A percentile compares a stretch with the other conserved stretches of the same genome.
phyloP scores from a whole-genome alignment of 2,113 vertebrate genomes.

The Heterotilapia buettikoferi region DNA sequence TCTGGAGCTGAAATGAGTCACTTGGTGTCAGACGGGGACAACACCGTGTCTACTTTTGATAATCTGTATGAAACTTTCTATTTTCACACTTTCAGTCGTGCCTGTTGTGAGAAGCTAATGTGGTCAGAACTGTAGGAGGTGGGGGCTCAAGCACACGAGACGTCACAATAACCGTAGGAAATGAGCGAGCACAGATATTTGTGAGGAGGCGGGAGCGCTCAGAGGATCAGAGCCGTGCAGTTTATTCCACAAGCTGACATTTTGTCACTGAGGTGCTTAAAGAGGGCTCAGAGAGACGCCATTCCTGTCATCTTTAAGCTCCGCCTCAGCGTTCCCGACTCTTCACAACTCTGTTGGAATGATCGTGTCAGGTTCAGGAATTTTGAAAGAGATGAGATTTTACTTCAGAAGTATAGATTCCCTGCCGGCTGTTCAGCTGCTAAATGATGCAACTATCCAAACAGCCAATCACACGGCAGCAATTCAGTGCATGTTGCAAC shows the following conservation, averaged over 20 bases:
- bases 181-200: neutral
- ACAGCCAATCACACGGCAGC: neutral
- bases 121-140: neutral
- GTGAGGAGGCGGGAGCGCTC: neutral
- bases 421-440: fast-evolving
- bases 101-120: neutral
- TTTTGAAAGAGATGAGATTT: neutral
- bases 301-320: neutral
- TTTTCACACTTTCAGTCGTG: neutral
- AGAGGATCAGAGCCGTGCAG: neutral
- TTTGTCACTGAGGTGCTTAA: neutral
- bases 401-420: neutral
- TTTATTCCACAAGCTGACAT: neutral
- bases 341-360: neutral
- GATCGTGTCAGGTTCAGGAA: neutral
- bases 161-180: neutral
- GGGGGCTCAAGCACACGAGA: neutral
- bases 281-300: neutral
- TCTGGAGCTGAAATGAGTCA: neutral
- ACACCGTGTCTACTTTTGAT: neutral
- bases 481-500: neutral
- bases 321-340: neutral
- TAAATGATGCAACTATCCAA: neutral
- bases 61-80: neutral
- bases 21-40: neutral